Evolutionary conservation across 2,888 invertebrate genomes (phyloP).

Genomic region (Mythimna albipuncta): DNA sequence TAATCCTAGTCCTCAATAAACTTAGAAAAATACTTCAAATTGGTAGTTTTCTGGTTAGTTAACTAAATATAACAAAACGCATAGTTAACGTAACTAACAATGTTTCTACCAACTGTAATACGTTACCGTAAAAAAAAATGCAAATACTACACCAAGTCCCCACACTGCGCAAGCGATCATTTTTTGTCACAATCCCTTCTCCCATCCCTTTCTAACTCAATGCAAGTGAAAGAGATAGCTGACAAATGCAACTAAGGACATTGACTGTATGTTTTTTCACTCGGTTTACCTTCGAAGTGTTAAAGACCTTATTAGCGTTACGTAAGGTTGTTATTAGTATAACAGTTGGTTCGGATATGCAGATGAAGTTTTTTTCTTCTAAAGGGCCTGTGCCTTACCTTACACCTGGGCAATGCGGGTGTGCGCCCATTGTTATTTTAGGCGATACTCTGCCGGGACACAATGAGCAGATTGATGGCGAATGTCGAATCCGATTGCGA

Average conservation of each 20-base stretch:
- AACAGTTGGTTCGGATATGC: constrained; percentile 46
- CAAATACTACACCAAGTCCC: constrained; percentile 52
- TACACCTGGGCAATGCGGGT: constrained; percentile 64
- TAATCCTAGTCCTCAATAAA: too few relatives aligned
- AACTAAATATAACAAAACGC: background rate
- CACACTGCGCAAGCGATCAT: constrained; percentile 60
- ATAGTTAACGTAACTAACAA: constrained; percentile 21
- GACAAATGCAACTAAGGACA: constrained; percentile 59
- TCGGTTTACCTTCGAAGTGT: constrained; percentile 8
- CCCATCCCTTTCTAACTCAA: constrained; percentile 32
- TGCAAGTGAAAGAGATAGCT: constrained; percentile 47
- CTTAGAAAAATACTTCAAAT: background rate
- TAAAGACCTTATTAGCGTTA: constrained; percentile 32
- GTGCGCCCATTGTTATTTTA: constrained; percentile 59
- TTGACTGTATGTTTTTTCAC: constrained; percentile 56
- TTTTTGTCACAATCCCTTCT: constrained; percentile 62
- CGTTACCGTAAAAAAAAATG: constrained; percentile 55
- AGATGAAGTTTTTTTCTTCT: constrained; percentile 58
- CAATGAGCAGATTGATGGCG: constrained; percentile 60
- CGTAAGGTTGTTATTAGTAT: constrained; percentile 44
- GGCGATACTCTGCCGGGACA: constrained; percentile 48
- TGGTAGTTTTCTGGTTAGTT: too few relatives aligned
- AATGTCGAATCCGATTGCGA: constrained; percentile 28
- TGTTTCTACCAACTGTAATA: constrained; percentile 26
- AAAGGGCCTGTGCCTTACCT: constrained; percentile 45